Evolutionary conservation across 2,888 invertebrate species (phyloP), one percentile per base, ranked within the genome.

Genomic region (Allacma fusca): DNA sequence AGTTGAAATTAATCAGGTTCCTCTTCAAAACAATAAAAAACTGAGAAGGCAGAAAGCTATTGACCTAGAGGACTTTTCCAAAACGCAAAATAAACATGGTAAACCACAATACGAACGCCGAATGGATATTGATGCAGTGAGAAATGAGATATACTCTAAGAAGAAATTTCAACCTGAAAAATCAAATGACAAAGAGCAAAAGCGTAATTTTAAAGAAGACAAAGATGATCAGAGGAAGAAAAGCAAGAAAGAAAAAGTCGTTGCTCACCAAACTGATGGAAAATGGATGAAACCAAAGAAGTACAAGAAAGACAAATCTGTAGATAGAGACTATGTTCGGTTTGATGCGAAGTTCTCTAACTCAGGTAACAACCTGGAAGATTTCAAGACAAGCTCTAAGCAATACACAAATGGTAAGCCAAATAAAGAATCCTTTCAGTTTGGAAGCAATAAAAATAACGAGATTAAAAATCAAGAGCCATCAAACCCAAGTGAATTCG

Each of bases 151-250:
- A 34, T 34, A 34, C 34, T 34, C 4, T 9, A 34, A 34, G 4
- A n/a, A 34, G 34, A 34, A 34, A 34, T 9, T 34, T 34, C 34
- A 4, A 34, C 34, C 34, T 9, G 34, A 34, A 9, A 34, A 34
- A 34, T 7, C 4, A 34, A 7, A 34, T 9, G 5, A 4, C 4
- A 34, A 34, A 4, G 34, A 34, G 34, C 34, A 34, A 9, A 34
- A 34, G 34, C 34, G 5, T 34, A 34, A 7, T 34, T 34, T 34
- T 7, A 34, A 34, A 34, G 5, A 34, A 34, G 34, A 34, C 21
- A 69, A 34, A 69, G 76, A n/a, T n/a, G 43, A 64, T 24, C 43
- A 16, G n/a, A 65, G 12, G 34, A 64, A 65, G 28, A 24, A 65
- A 23, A 9, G 40, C 21, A n/a, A 75, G 57, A 73, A 57, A 59